phyloP scores from a whole-genome alignment of 2,797 vertebrate genomes.

The Sorex maritimensis region DNA sequence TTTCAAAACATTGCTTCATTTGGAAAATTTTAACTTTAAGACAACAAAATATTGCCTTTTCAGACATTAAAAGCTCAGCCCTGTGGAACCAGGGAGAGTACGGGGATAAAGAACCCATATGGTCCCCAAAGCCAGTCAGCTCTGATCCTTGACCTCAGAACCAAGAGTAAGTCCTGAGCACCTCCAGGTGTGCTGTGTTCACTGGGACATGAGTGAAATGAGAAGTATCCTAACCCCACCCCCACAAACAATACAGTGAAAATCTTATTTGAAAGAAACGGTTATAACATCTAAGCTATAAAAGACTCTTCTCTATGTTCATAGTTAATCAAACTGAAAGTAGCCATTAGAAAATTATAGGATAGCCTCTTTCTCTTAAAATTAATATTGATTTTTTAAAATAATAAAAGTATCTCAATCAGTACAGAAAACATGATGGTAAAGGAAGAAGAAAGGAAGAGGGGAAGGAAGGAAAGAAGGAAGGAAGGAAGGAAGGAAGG shows the following conservation, averaged over 20 bases:
- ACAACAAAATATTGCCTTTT: slow-evolving; percentile 14
- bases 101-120: too few relatives aligned
- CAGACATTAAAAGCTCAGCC: neutral
- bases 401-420: slow-evolving; percentile 36
- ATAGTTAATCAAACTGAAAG: neutral
- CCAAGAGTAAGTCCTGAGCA: too few relatives aligned
- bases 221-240: neutral
- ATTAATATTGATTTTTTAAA: slow-evolving; percentile 8
- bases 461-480: neutral
- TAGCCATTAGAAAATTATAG: slow-evolving; percentile 4
- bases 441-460: neutral
- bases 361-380: slow-evolving; percentile 14
- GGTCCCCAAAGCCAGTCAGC: too few relatives aligned
- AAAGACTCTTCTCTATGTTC: neutral
- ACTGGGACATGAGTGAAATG: too few relatives aligned
- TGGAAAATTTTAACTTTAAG: slow-evolving; percentile 31
- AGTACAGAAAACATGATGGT: slow-evolving; percentile 33
- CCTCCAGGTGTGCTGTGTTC: too few relatives aligned
- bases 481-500: neutral
- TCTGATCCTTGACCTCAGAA: too few relatives aligned
- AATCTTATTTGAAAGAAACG: slow-evolving; percentile 7
- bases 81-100: too few relatives aligned
- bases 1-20: slow-evolving; percentile 3
- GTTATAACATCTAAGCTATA: neutral
- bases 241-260: neutral